These are phyloP conservation scores for Myioborus melanocephalus DNA, from an alignment of 2,797 vertebrate species.

Conservation along the genomic window DNA sequence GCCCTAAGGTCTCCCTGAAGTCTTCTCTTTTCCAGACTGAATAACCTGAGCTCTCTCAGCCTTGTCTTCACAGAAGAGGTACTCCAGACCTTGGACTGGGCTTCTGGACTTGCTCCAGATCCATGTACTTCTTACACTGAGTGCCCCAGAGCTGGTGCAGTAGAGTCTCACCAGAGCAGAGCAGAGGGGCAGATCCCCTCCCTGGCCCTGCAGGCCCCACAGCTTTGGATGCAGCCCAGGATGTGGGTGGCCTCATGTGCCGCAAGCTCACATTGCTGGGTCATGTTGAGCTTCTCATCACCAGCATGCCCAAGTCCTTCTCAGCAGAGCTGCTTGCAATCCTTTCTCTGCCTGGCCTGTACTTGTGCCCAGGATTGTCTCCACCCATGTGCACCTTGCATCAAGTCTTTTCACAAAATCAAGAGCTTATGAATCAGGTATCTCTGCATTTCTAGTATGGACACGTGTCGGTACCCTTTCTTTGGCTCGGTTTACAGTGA, in stretches of 20 bases:
- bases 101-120: background rate
- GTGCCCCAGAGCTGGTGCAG: background rate
- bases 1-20: background rate
- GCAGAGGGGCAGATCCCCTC: background rate
- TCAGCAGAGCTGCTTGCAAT: background rate
- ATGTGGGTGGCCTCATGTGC: background rate
- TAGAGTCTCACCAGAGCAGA: background rate
- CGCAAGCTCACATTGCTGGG: background rate
- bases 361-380: background rate
- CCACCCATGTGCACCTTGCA: background rate
- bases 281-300: background rate
- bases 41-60: background rate
- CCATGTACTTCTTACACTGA: too few species aligned
- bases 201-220: rapidly evolving
- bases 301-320: background rate
- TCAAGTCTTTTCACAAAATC: background rate
- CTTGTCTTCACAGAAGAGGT: background rate
- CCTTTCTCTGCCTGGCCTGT: background rate
- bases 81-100: background rate
- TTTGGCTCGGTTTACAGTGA: background rate
- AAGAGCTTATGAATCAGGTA: background rate
- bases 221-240: background rate
- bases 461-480: background rate
- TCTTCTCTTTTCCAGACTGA: background rate
- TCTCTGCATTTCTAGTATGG: rapidly evolving